Evolutionary conservation across 2,797 vertebrate species (phyloP), one percentile per base, ranked within the genome.

Genomic region (Falco rusticolus): DNA sequence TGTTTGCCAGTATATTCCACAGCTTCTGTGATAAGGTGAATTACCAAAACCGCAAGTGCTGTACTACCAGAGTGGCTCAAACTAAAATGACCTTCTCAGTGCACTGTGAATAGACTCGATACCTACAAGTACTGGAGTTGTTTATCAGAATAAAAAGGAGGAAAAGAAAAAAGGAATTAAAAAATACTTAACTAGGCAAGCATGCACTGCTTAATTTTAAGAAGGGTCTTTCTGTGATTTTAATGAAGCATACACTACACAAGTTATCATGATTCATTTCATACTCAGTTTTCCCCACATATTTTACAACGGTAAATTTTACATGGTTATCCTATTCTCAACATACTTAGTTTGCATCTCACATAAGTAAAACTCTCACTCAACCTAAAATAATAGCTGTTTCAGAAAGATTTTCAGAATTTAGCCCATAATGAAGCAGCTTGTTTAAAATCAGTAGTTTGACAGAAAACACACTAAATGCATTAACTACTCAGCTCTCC

Each of bases 361-460:
- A 64, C 1, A 0, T 43, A 79, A 88, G 22, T 53, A 54, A 84
- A 92, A 89, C 31, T n/a, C 24, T 77, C 60, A 75, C 9, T 53
- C 50, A 61, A 71, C 54, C 33, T 94, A 75, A 83, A 87, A 39
- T 50, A 65, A 69, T 53, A 34, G 19, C n/a, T 71, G 37, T 31
- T 91, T 87, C 60, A 77, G 60, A 84, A 92, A 93, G 17, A 83
- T 64, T 76, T 54, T 82, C 70, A 89, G 65, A 43, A 79, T 78
- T 41, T 78, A 26, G 20, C 25, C 20, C 51, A 63, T 57, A 61
- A 75, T 53, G n/a, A 94, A 51, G 41, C 34, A 71, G 33, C 21
- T 65, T 81, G 45, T 87, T 91, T 84, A 51, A 81, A 91, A 70
- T 6, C 5, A 29, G 33, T 75, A 77, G 50, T 89, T 77, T 41